These are phyloP conservation scores for Lytechinus variegatus DNA, from an alignment of 35 echinoderm and acorn worm genomes.

Conservation along the genomic window DNA sequence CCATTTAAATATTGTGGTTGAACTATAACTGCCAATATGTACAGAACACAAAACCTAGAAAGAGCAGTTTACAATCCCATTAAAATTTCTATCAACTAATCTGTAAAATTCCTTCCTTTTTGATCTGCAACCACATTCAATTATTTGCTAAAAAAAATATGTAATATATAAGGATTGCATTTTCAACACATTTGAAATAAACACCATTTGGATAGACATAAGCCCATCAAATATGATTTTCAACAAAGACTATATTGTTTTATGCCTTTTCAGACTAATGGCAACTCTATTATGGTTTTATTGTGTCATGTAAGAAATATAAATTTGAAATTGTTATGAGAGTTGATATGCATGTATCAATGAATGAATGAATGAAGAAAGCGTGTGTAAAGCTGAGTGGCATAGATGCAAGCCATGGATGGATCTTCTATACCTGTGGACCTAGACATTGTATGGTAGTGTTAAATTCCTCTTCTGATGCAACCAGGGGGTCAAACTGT, in stretches of 20 bases:
- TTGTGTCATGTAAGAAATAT: background rate
- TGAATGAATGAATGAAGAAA: background rate
- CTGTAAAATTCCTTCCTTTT: too few species aligned
- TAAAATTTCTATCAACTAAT: too few species aligned
- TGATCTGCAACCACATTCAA: too few species aligned
- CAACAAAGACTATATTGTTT: background rate
- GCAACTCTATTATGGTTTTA: background rate
- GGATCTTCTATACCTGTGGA: conserved; percentile 9
- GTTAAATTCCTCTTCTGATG: conserved; percentile 28
- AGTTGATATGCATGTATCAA: background rate
- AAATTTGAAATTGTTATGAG: background rate
- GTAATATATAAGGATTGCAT: too few species aligned
- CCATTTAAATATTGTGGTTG: background rate
- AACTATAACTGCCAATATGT: background rate
- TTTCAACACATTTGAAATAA: background rate
- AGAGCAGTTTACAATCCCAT: background rate
- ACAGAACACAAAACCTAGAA: background rate
- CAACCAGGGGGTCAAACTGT: conserved; percentile 19
- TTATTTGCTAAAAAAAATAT: too few species aligned
- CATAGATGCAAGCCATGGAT: background rate
- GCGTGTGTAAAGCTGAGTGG: background rate
- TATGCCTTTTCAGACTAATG: background rate
- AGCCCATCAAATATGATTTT: background rate
- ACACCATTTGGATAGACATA: background rate
- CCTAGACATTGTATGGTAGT: conserved; percentile 39